Evolutionary conservation across 2,797 vertebrate genomes (phyloP), one percentile per base, ranked within the genome.

Genomic region (Sus cebifrons): DNA sequence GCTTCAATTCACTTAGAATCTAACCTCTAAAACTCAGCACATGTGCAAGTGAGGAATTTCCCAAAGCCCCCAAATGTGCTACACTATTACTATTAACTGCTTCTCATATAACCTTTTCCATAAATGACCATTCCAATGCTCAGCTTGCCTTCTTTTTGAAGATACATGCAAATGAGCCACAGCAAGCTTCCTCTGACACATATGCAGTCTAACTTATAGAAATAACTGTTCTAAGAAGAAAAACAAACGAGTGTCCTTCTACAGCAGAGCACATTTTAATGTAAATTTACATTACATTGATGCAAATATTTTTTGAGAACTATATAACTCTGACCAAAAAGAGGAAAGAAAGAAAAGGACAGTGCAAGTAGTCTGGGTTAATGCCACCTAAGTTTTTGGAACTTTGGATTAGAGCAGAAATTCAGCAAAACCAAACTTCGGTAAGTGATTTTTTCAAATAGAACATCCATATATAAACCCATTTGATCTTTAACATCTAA

Each of bases 391-490:
- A 88, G 60, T 83, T 89, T 52, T 84, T 23, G 84, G 40, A 88
- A 91, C 18, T 75, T 87, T 32, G 58, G 29, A 83, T 32, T 6
- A 71, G 1, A 81, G 60, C 36, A 86, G 58, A 81, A 68, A 82
- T 71, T 67, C 60, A 60, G 13, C 54, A 94, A 85, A 83, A 84
- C 5, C 44, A 8, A 77, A 79, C 32, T 73, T 74, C 79, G 79
- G 25, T 49, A 83, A 94, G 90, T 40, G 20, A 58, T 21, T 56
- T 86, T 86, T 85, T 87, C 49, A 88, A 85, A 95, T 5, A 82
- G 60, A n/a, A 92, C 6, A 5, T 58, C 62, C 32, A 82, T 18
- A n/a, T 84, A 52, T 32, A 92, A 90, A 86, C 4, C 21, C 11
- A 52, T 64, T 21, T 25, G 44, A 74, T 27, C 68, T 58, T 44